Base-by-base conservation (phyloP, 2,797 vertebrate species). In the Chromobotia macracanthus region DNA sequence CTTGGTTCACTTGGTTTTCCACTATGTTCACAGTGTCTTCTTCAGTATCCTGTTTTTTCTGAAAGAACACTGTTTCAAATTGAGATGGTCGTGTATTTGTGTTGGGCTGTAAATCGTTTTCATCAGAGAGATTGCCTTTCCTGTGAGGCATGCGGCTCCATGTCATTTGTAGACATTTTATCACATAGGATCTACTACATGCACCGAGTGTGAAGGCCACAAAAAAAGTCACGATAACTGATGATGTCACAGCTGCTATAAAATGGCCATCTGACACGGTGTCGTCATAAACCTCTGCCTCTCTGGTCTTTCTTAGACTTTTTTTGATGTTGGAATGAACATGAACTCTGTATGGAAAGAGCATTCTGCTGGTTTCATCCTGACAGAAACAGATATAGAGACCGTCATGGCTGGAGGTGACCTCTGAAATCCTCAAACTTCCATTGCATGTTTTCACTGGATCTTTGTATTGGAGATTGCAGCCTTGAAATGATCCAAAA, bases 151-250 rank as follows among this genome's bases (percentile, higher is more conserved):
- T 28, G 10, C 0, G 63, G 50, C n/a, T 35, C 25, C 19, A 73
- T n/a, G 65, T 63, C 31, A 48, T 78, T 55, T 56, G 53, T 13
- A 87, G 56, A 56, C 83, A 92, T 87, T 87, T 90, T 65, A 91
- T 87, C 19, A 94, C 84, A 0, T 68, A 86, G 1, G 85, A 75
- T 74, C 91, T 87, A 77, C 70, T 87, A 65, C 92, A 73, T 31
- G 92, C 92, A 65, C 94, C 94, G 0, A 87, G 81, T 0, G 84
- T 87, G 87, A 94, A 93, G 23, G 92, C 94, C 23, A 87, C 35
- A 69, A 90, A 74, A 51, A 94, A 94, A 1, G 92, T 92, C 66
- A 94, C 60, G 51, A 93, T 41, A 41, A 93, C 92, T 0, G 93
- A 90, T 0, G 87, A 90, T 0, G 74, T 77, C 15, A 94, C 91